Base-by-base conservation (phyloP, 2,797 vertebrate genomes). In the Gobio occitaniae region DNA sequence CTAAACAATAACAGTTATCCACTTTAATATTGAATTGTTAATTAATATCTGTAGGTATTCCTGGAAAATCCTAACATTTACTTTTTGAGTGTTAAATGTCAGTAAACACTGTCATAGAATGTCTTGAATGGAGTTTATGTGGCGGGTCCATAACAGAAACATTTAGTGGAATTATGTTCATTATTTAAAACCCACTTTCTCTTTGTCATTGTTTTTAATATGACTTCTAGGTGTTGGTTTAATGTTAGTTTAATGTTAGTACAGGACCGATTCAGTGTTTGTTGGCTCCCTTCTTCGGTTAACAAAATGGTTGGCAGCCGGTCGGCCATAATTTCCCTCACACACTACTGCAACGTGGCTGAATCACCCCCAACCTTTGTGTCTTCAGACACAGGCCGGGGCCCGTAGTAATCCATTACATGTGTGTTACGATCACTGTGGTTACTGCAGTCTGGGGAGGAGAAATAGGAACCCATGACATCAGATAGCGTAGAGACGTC, bases 331-430 rank as follows among this genome's bases (percentile, higher is more conserved):
- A 79, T 80, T 80, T 80, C 47, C 16, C 44, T 75, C 70, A 59
- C 72, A 48, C 71, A 41, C 63, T 25, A 25, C 63, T 86, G 84
- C 84, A 82, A 86, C 84, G 72, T 86, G 84, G 79, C 79, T 69
- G 54, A 59, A 82, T 86, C 61, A 29, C 44, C 25, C 47, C 59
- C 38, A 76, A 76, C 69, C 59, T 54, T 68, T 68, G 84, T 86
- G 78, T 63, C 56, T 56, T 47, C 29, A 54, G n/a, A 81, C 69
- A 68, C 61, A 41, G 21, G 36, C 38, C 32, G 38, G 41, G 13
- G 17, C 63, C 29, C 38, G 7, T 54, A 21, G 32, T 52, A 66
- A 65, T 74, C 15, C 50, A 63, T 80, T 54, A 66, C 78, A 19
- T 29, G n/a, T 66, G 44, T 25, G 54, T 78, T 61, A 21, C 54